Evolutionary conservation across 2,113 vertebrate species (phyloP).

Genomic region (Bungarus multicinctus): DNA sequence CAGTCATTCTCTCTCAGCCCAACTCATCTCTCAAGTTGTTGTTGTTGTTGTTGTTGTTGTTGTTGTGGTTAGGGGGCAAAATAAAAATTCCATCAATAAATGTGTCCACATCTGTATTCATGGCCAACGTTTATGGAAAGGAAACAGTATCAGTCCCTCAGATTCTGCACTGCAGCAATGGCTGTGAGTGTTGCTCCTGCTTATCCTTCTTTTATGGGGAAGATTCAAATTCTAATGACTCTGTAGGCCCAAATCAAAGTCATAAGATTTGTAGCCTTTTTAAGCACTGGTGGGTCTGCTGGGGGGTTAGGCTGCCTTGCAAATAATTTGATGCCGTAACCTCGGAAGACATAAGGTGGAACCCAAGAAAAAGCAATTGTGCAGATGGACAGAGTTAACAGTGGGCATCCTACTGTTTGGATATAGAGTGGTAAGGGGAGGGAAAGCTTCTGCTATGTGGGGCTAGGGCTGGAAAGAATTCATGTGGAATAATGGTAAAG

Average conservation of each 20-base stretch:
- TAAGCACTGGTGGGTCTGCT: neutral
- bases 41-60: too few relatives aligned
- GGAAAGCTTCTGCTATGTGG: neutral
- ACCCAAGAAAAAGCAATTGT: neutral
- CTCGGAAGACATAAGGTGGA: neutral
- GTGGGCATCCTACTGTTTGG: neutral
- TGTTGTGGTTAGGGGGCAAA: neutral
- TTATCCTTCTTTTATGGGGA: neutral
- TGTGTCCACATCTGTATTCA: neutral
- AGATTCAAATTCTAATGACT: neutral
- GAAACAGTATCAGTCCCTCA: neutral
- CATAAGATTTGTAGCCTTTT: neutral
- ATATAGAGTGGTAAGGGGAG: neutral
- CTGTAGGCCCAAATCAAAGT: neutral
- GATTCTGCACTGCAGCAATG: neutral
- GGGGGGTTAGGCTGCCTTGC: neutral
- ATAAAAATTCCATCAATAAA: neutral
- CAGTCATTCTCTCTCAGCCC: neutral
- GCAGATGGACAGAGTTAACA: neutral
- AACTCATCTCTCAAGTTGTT: neutral
- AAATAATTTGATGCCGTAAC: neutral
- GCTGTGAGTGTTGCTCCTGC: neutral
- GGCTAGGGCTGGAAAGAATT: neutral
- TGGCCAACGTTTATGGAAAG: neutral
- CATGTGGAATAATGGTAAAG: neutral